Evolutionary conservation across 1,140 invertebrate genomes (phyloP).

Genomic region (Portunus trituberculatus): DNA sequence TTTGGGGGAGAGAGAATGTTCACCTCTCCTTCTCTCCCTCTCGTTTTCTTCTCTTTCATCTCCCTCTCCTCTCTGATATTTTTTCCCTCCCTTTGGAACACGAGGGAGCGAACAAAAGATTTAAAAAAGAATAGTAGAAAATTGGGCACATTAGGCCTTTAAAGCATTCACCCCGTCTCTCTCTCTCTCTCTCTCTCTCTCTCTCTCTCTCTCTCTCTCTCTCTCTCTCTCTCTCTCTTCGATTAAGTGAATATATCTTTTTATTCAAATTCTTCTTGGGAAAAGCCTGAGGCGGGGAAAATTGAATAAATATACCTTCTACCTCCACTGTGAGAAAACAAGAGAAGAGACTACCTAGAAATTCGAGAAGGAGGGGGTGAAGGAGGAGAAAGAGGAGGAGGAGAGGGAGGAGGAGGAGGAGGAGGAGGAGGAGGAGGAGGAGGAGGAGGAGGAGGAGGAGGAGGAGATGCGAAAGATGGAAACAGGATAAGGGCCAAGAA

Average conservation of each 20-base stretch:
- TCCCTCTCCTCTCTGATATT: not conserved
- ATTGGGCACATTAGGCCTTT: not conserved
- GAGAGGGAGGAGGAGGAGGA: too few species aligned
- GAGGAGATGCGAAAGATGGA: not conserved
- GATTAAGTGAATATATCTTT: too few species aligned
- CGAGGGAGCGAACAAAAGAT: too few species aligned
- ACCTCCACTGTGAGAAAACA: too few species aligned
- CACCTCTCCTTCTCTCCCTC: not conserved
- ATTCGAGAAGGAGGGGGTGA: too few species aligned
- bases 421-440: too few species aligned
- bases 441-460: too few species aligned
- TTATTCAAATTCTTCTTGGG: too few species aligned
- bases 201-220: conserved; percentile 32
- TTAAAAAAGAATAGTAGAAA: not conserved
- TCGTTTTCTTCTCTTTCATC: not conserved
- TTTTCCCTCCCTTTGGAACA: not conserved
- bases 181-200: not conserved
- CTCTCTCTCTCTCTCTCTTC: conserved; percentile 50
- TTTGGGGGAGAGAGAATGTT: not conserved
- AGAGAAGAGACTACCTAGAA: too few species aligned
- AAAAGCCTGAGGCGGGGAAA: too few species aligned
- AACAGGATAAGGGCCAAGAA: not conserved
- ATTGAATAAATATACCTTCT: too few species aligned
- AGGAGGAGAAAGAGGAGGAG: too few species aligned
- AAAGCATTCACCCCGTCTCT: not conserved